phyloP scores from a whole-genome alignment of 2,797 vertebrate species.

The Anguilla marmorata region DNA sequence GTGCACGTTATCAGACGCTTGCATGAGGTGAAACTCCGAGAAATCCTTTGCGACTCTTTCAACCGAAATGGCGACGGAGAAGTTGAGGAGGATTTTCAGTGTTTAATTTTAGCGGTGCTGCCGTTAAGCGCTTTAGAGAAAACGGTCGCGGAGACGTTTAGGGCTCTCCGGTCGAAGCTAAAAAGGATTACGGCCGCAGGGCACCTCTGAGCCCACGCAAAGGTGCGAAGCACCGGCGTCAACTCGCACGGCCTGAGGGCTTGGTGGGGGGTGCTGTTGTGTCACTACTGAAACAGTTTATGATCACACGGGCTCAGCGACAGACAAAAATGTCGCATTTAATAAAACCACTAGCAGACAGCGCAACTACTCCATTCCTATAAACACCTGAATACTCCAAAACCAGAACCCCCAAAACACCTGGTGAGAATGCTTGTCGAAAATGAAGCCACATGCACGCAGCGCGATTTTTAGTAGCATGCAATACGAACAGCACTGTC shows the following conservation, averaged over 20 bases:
- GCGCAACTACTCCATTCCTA: neutral
- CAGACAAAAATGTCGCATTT: neutral
- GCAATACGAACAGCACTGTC: no score
- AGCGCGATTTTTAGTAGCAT: neutral
- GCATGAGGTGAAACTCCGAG: neutral
- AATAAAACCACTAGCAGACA: neutral
- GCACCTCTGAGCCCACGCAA: neutral
- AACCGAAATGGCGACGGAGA: neutral
- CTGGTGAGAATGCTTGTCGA: neutral
- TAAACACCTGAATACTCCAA: neutral
- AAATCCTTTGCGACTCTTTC: neutral
- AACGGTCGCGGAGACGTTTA: neutral
- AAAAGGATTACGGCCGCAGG: neutral
- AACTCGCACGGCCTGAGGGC: neutral
- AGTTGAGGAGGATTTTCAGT: neutral
- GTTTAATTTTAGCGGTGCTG: neutral
- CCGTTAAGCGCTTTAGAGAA: neutral
- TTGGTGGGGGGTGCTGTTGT: neutral
- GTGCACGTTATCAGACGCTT: neutral
- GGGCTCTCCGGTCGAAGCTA: neutral
- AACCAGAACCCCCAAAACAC: no score
- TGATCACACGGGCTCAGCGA: neutral
- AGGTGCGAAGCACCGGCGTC: neutral
- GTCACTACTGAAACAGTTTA: neutral
- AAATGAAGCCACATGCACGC: neutral